Base-by-base conservation (phyloP, 1,140 invertebrate genomes). In the Drosophila virilis region DNA sequence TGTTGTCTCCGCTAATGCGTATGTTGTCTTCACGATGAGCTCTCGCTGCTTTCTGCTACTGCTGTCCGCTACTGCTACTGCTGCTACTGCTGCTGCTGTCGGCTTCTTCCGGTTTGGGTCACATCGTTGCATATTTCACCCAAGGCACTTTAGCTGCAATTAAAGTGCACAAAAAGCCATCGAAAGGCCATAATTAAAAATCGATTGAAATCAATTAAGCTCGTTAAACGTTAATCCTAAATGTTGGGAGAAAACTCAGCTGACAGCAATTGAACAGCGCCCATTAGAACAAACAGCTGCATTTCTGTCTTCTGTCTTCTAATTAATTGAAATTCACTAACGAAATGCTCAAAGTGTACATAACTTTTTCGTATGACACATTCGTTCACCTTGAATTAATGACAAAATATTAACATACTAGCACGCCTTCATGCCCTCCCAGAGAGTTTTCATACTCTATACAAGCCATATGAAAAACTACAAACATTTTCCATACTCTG, bases 51-150 rank as follows among this genome's bases (percentile, higher is more conserved):
- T 38, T 32, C 15, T 54, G 48, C 45, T 57, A 17, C 43, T 65
- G 64, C 50, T 66, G 38, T 54, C 43, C 37, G 55, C 67, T 70
- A 28, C 22, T 28, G 4, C 43, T 17, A 2, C 43, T 40, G 17
- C 13, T 57, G 32, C 43, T 65, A n/a, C 13, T 58, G 54, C 45
- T 57, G 32, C 43, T 65, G 64, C 50, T 66, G 35, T 54, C 43
- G 42, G 55, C 67, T 70, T 54, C 40, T 43, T 55, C 57, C 58
- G 70, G 43, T 46, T 50, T 52, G 57, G 70, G 62, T 88, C 73
- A 86, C 84, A 86, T 86, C 77, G 78, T 79, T 79, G 78, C 83
- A 82, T 73, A 68, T 46, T 59, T 54, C 45, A 55, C 71, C 55
- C 45, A 48, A 74, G 58, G 67, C 77, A 64, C 82, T 65, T 50